Evolutionary conservation across 1,140 invertebrate species (phyloP).

Genomic region (Monochamus saltuarius): DNA sequence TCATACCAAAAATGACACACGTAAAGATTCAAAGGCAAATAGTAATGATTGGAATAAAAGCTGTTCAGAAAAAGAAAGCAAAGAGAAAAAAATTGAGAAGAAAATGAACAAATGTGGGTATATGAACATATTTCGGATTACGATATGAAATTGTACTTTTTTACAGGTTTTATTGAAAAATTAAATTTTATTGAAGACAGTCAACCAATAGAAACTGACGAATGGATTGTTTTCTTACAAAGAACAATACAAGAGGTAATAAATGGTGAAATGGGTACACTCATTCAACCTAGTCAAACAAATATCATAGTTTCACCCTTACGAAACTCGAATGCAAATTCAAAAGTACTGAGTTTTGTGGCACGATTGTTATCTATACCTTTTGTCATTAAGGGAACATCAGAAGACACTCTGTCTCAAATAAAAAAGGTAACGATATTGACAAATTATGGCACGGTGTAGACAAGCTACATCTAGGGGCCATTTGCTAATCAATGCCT

Average conservation of each 20-base stretch:
- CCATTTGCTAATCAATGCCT: too few relatives aligned
- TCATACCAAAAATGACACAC: too few relatives aligned
- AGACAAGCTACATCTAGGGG: too few relatives aligned
- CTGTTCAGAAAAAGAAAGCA: neutral
- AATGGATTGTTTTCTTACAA: constrained; percentile 77
- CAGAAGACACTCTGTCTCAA: constrained; percentile 57
- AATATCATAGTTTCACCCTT: constrained; percentile 66
- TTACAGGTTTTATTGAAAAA: constrained; percentile 31
- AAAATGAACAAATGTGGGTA: neutral
- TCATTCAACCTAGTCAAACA: constrained; percentile 71
- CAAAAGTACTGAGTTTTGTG: constrained; percentile 66
- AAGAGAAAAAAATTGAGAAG: too few relatives aligned
- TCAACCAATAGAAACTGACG: constrained; percentile 75
- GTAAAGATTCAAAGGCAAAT: too few relatives aligned
- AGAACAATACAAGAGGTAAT: constrained; percentile 69
- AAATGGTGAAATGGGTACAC: constrained; percentile 69
- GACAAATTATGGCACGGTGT: too few relatives aligned
- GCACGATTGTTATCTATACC: constrained; percentile 70
- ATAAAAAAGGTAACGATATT: constrained; percentile 57
- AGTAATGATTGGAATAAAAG: too few relatives aligned
- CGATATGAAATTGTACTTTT: neutral
- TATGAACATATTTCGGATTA: neutral
- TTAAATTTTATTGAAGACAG: constrained; percentile 52
- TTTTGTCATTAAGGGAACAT: constrained; percentile 61
- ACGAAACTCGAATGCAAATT: constrained; percentile 63